Evolutionary conservation across 2,888 invertebrate genomes (phyloP), one percentile per base, ranked within the genome.

Genomic region (Cephus pygmeus): DNA sequence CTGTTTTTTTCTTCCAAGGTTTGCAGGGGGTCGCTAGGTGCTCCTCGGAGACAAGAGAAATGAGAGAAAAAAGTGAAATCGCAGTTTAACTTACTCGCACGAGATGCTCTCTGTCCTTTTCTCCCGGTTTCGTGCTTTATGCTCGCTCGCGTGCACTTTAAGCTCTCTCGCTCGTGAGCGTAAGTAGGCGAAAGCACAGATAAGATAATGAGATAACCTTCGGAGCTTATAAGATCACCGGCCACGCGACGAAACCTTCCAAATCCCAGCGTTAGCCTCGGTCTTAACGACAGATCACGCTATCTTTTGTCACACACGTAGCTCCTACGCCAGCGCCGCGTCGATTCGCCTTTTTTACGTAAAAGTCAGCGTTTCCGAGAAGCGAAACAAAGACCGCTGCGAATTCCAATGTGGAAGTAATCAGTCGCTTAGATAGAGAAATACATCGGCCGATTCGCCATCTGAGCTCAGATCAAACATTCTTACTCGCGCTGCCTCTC

Each of bases 191-290:
- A 88, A 89, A 90, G 89, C 88, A 87, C 88, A 90, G 91, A 91
- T 91, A 90, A 91, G 88, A 89, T 91, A 91, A 91, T 91, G 90
- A 91, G 91, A 91, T 91, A 91, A 91, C 90, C 91, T 90, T 89
- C 85, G 78, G 82, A 85, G 90, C 89, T 91, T 91, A 91, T 90
- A 90, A 90, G 91, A 91, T 91, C 91, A 91, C 88, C 87, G 85
- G 88, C 91, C 91, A 91, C 91, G 91, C 91, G 90, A 91, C 90
- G 91, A 91, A 91, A 91, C 91, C 91, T 86, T 91, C 90, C 88
- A 91, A 91, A 91, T 90, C 91, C 88, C 83, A 76, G 83, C 79
- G 84, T 85, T 86, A 85, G 84, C 82, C 71, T 71, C 71, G 71
- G 71, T 71, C 71, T 71, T 34, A 71, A 71, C 71, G 71, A 71